A percentile compares a stretch with the other conserved stretches of the same genome.
phyloP scores from a whole-genome alignment of 1,140 invertebrate species.

The Neodiprion virginianus region DNA sequence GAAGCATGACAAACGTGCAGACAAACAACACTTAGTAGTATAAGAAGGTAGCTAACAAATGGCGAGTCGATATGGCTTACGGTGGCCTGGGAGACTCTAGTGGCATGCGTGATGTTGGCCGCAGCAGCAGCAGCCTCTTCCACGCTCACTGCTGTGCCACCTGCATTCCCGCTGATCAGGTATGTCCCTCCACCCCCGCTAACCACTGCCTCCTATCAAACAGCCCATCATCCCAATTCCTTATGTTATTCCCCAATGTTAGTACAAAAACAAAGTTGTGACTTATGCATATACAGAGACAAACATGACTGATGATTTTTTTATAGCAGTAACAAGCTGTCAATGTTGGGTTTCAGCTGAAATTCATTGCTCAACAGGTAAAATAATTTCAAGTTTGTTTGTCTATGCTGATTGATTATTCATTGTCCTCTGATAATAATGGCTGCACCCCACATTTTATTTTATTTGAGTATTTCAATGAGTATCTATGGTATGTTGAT shows the following conservation, averaged over 20 bases:
- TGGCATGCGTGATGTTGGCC: conserved; percentile 79
- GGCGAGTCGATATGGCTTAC: conserved; percentile 70
- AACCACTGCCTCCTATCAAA: conserved; percentile 61
- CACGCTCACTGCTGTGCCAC: conserved; percentile 65
- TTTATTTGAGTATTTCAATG: too few species aligned
- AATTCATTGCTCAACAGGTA: too few species aligned
- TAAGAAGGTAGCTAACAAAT: conserved; percentile 53
- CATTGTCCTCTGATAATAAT: too few species aligned
- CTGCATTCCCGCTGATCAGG: conserved; percentile 69
- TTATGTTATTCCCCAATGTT: conserved; percentile 40
- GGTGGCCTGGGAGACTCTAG: conserved; percentile 86
- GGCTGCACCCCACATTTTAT: too few species aligned
- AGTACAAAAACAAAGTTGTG: neutral
- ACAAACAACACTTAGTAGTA: conserved; percentile 40
- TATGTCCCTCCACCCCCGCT: conserved; percentile 68
- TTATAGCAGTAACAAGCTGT: conserved; percentile 42
- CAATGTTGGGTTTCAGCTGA: too few species aligned
- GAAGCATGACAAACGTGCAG: neutral
- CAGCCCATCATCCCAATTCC: conserved; percentile 59
- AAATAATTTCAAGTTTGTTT: too few species aligned
- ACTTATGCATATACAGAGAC: conserved; percentile 10
- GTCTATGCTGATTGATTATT: too few species aligned
- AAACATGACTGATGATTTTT: conserved; percentile 35
- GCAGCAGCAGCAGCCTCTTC: conserved; percentile 64
- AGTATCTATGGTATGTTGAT: too few species aligned